Base-by-base conservation (phyloP, 2,888 invertebrate genomes). In the Neoscelio sp. region DNA sequence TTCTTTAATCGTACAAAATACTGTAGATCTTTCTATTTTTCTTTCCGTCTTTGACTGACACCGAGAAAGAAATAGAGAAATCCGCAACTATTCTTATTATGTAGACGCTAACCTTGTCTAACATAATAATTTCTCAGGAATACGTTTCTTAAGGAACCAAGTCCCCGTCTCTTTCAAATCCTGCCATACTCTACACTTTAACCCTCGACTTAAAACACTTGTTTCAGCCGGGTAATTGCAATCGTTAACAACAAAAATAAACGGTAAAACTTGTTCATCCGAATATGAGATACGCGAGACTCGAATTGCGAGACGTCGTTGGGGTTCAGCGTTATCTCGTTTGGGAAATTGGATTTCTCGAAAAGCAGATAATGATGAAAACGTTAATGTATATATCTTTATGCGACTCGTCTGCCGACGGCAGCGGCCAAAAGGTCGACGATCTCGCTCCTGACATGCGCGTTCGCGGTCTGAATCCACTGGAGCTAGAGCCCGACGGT, bases 401-500 rank as follows among this genome's bases (percentile, higher is more conserved):
- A 70, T 58, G 78, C 54, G 50, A 73, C 70, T 70, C 54, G 78
- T 78, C 78, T 56, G 73, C 73, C 78, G 46, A 52, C 67, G 52
- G 62, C 73, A 35, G 30, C 74, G 56, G 64, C 64, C 68, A 74
- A 78, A 78, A 78, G 78, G 78, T 78, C 78, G 70, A 74, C 78
- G 78, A 78, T 78, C 78, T 56, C 78, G 56, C 64, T 60, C 26
- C 78, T 74, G 74, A 78, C 78, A 74, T 78, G 78, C 74, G 78
- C 78, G 70, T 78, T 77, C 70, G 78, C 78, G 78, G 77, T 78
- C 73, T 78, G 78, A 78, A 78, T 78, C 67, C 60, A 64, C 54
- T 58, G 71, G 58, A 78, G 78, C 71, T 78, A 60, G 60, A 73
- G 67, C 52, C 71, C 65, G 23, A 62, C 56, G 42, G 4, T 54